A percentile compares a stretch with the other conserved stretches of the same genome.
Conservation (phyloP, 2,797 vertebrate species). For the Poeciliopsis paucimaculata region DNA sequence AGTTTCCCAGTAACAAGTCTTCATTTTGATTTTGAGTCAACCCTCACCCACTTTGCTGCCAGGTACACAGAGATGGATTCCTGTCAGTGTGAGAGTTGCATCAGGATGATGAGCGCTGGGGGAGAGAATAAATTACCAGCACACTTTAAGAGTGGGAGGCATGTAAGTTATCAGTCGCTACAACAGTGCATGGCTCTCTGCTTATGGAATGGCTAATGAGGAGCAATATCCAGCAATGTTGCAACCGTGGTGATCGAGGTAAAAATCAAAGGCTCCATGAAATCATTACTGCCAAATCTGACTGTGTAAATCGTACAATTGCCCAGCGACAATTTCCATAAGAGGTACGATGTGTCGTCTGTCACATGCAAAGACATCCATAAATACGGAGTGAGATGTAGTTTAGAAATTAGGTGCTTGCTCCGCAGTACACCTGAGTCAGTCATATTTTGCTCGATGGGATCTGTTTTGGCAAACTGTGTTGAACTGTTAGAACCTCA, state of each 20-base stretch:
- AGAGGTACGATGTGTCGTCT: conserved; percentile 51
- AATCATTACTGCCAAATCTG: conserved; percentile 67
- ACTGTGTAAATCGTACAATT: conserved; percentile 59
- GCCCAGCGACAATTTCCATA: conserved; percentile 53
- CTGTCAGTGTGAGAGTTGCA: conserved; percentile 75
- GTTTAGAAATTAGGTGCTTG: conserved; percentile 23
- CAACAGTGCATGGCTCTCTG: conserved; percentile 60
- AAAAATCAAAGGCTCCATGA: conserved; percentile 70
- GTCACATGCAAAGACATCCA: conserved; percentile 34
- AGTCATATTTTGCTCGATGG: conserved; percentile 58
- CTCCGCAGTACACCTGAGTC: conserved; percentile 61
- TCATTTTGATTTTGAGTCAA: conserved; percentile 56
- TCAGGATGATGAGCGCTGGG: conserved; percentile 67
- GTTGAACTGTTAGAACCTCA: conserved; percentile 41
- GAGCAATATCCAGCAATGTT: conserved; percentile 52
- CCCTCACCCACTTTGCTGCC: conserved; percentile 67
- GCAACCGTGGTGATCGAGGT: conserved; percentile 61
- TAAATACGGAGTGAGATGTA: conserved; percentile 11
- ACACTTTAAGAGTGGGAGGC: conserved; percentile 71
- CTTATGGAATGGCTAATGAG: conserved; percentile 74
- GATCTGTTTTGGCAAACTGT: conserved; percentile 62
- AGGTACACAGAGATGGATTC: conserved; percentile 73
- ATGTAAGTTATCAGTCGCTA: conserved; percentile 70
- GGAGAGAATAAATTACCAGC: conserved; percentile 75
- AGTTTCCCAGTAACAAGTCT: conserved; percentile 66